Conservation (phyloP, 1,140 invertebrate species). For the Globodera rostochiensis region DNA sequence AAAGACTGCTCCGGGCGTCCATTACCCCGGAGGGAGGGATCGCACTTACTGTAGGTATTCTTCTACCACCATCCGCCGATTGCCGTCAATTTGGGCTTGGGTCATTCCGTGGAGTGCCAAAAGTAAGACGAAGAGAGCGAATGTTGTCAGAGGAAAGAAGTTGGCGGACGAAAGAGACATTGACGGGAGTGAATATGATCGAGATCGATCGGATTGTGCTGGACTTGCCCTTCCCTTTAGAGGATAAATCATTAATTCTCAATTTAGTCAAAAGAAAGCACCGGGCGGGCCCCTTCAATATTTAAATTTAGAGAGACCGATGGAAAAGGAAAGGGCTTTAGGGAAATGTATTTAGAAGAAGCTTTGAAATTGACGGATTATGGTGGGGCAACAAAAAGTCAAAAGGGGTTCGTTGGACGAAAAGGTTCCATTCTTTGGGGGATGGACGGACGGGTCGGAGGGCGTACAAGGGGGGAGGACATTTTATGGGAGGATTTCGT, state of each 20-base stretch:
- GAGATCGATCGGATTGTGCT: background rate
- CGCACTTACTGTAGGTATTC: conserved; percentile 1
- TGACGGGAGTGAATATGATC: background rate
- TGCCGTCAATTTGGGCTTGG: background rate
- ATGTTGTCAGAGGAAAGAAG: background rate
- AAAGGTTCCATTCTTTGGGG: too few relatives aligned
- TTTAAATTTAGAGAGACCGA: too few relatives aligned
- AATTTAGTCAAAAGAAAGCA: background rate
- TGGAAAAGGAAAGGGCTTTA: too few relatives aligned
- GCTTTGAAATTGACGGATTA: too few relatives aligned
- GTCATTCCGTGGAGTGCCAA: background rate
- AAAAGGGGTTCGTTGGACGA: too few relatives aligned
- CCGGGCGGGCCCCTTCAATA: too few relatives aligned
- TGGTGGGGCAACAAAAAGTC: too few relatives aligned
- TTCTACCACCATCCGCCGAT: background rate
- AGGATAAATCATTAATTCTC: background rate
- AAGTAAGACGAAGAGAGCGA: background rate
- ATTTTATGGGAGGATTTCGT: too few relatives aligned
- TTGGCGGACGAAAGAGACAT: background rate
- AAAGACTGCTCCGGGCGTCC: background rate
- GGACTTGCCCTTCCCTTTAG: background rate
- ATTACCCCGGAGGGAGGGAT: too few relatives aligned
- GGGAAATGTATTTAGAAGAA: too few relatives aligned
- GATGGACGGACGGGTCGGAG: too few relatives aligned
- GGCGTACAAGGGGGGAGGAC: too few relatives aligned